Conservation (phyloP, 2,113 vertebrate genomes). For the Mirounga angustirostris region DNA sequence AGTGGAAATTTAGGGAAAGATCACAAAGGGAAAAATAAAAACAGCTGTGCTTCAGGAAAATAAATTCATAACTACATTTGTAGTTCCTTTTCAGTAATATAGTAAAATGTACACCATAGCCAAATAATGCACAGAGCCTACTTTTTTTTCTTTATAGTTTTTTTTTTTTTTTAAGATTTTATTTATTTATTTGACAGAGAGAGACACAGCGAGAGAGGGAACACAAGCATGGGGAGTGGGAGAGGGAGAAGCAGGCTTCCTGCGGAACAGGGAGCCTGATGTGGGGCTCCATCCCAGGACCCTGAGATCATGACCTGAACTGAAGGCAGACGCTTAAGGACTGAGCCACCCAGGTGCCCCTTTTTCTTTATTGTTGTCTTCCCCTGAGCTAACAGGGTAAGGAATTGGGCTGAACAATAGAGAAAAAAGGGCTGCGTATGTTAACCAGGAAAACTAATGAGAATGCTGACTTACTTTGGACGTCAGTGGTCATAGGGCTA, state of each 20-base stretch:
- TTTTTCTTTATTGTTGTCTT: background rate
- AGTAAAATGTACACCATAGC: background rate
- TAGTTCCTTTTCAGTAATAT: background rate
- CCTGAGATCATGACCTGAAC: no score
- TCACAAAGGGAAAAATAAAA: background rate
- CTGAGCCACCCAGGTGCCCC: no score
- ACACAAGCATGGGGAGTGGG: no score
- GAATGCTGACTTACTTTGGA: background rate
- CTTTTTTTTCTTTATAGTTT: background rate
- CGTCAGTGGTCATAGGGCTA: background rate
- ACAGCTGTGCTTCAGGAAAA: background rate
- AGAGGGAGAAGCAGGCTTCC: no score
- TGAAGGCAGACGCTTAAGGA: no score
- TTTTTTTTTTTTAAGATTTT: no score
- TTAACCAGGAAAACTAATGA: background rate
- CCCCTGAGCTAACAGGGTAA: background rate
- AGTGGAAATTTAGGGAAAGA: background rate
- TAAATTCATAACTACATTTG: background rate
- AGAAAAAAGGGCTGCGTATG: background rate
- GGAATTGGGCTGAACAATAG: background rate
- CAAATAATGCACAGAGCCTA: background rate
- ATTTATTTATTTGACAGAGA: no score
- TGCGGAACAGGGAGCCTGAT: no score
- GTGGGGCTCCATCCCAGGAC: no score
- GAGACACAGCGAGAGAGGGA: no score